A percentile compares a stretch with the other conserved stretches of the same genome.
Conservation (phyloP, 2,113 vertebrate genomes). For the Zosterops borbonicus region DNA sequence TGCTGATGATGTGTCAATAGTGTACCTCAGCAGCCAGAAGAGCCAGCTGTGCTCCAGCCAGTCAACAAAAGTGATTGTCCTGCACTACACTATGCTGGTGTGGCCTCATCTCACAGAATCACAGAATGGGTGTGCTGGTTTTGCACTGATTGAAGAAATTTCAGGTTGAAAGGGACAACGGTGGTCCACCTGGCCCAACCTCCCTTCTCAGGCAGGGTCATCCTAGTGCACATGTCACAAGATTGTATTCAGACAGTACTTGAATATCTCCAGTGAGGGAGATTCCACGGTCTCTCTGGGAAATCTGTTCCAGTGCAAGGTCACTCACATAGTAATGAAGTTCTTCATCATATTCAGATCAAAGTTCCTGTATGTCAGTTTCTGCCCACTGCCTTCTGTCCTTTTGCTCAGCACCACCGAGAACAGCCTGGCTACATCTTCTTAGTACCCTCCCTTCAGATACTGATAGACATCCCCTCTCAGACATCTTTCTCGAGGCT, state of each 20-base stretch:
- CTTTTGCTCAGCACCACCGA: fast-evolving
- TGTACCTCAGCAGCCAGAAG: not conserved
- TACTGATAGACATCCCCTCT: not conserved
- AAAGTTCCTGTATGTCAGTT: not conserved
- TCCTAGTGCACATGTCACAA: not conserved
- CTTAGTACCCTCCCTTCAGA: not conserved
- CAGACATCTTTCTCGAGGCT: not conserved
- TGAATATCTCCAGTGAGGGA: not conserved
- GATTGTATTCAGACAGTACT: not conserved
- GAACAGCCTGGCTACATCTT: not conserved
- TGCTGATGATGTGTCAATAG: not conserved
- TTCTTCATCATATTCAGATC: not conserved
- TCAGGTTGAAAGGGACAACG: not conserved
- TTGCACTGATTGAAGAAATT: not conserved
- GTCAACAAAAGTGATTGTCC: not conserved
- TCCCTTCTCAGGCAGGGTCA: not conserved
- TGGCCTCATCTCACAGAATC: not conserved
- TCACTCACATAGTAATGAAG: too few species aligned
- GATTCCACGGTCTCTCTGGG: not conserved
- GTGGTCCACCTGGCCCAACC: not conserved
- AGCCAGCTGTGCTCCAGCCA: not conserved
- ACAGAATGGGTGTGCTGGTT: not conserved
- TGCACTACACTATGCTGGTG: fast-evolving
- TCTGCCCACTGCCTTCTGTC: not conserved
- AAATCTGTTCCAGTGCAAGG: not conserved